A percentile compares a stretch with the other conserved stretches of the same genome.
phyloP scores from a whole-genome alignment of 2,888 invertebrate species.

The Caenorhabditis sp. region DNA sequence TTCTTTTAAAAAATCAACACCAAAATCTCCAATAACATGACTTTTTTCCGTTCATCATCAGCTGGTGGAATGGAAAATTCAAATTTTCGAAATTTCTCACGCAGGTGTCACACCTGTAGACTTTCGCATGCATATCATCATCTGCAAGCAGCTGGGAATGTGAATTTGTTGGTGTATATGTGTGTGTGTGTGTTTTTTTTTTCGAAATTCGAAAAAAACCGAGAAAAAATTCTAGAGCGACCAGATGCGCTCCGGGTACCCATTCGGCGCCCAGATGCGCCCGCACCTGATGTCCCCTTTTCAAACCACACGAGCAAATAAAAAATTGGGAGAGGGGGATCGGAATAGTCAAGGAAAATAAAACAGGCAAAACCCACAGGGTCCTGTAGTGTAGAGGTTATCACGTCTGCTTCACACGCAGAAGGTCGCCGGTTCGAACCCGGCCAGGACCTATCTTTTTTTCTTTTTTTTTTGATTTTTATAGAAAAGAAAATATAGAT shows the following conservation, averaged over 20 bases:
- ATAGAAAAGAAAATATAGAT: not conserved
- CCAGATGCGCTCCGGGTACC: not conserved
- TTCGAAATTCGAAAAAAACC: not conserved
- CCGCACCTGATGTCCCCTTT: not conserved
- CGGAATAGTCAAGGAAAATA: not conserved
- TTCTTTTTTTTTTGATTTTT: not conserved
- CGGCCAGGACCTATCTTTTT: conserved; percentile 46
- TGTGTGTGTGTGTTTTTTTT: not conserved
- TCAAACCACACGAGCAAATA: not conserved
- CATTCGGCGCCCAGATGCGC: not conserved
- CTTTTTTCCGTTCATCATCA: not conserved
- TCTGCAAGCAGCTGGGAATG: conserved; percentile 32
- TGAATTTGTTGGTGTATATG: not conserved
- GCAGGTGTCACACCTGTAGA: conserved; percentile 27
- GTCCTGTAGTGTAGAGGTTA: conserved; percentile 64
- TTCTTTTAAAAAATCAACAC: too few relatives aligned
- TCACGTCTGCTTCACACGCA: conserved; percentile 67
- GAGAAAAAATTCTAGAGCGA: not conserved
- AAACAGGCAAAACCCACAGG: too few relatives aligned
- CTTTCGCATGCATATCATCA: conserved; percentile 15
- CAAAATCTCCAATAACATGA: not conserved
- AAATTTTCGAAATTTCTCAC: conserved; percentile 3
- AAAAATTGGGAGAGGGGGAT: not conserved
- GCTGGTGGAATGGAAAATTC: not conserved
- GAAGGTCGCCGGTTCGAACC: conserved; percentile 65